Evolutionary conservation across 2,797 vertebrate species (phyloP).

Genomic region (Acipenser oxyrinchus): DNA sequence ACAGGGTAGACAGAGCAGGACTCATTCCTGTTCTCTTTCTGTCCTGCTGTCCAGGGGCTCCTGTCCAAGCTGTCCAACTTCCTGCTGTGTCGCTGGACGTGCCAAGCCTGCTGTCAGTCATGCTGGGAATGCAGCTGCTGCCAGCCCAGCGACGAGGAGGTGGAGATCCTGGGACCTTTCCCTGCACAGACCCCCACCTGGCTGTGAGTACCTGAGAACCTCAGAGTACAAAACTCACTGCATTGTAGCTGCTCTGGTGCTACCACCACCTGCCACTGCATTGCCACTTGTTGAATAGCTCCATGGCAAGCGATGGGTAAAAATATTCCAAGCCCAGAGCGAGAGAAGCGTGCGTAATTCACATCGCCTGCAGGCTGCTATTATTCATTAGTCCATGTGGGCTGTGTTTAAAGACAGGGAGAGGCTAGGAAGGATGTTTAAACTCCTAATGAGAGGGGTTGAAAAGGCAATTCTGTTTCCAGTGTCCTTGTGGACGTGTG

Average conservation of each 20-base stretch:
- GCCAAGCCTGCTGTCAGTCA: slow-evolving; percentile 69
- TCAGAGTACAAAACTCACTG: no score
- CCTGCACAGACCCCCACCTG: slow-evolving; percentile 81
- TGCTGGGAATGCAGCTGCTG: slow-evolving; percentile 77
- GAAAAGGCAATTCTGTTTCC: background rate
- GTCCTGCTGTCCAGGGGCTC: slow-evolving; percentile 56
- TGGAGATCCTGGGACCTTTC: slow-evolving; percentile 83
- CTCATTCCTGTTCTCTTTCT: background rate
- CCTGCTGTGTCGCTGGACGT: slow-evolving; percentile 74
- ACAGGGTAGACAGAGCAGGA: no score
- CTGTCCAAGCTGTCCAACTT: slow-evolving; percentile 71
- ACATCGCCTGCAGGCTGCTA: background rate
- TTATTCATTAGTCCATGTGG: background rate
- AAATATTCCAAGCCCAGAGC: background rate
- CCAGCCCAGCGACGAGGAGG: slow-evolving; percentile 72
- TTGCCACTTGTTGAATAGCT: no score
- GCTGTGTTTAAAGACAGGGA: background rate
- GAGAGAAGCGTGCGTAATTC: slow-evolving; percentile 2
- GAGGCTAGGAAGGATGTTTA: background rate
- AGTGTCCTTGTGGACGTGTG: background rate
- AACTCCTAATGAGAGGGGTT: background rate
- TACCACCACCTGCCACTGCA: no score
- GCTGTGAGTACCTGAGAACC: slow-evolving; percentile 63
- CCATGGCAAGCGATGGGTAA: no score
- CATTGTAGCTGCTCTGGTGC: no score